Conservation (phyloP, 2,888 invertebrate genomes). For the Trimorus sp. region DNA sequence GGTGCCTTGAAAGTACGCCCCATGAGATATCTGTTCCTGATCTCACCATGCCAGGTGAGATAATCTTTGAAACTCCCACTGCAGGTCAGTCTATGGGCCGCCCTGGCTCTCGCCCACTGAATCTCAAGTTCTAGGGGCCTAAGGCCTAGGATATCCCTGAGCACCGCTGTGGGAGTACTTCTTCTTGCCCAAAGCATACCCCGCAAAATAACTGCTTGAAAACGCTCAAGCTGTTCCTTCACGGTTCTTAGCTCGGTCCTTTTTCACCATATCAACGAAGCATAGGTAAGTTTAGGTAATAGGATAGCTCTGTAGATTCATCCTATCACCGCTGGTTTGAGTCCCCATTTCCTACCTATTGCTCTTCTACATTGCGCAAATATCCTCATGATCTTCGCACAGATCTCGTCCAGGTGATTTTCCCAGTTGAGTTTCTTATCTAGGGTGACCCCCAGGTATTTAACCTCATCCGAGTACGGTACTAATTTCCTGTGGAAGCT, state of each 20-base stretch:
- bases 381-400: neutral
- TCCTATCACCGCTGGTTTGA: neutral
- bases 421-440: conserved; percentile 16
- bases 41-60: too few relatives aligned
- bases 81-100: too few relatives aligned
- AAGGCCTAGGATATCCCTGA: too few relatives aligned
- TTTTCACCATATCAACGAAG: conserved; percentile 35
- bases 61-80: too few relatives aligned
- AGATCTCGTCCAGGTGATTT: neutral
- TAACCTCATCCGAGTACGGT: neutral
- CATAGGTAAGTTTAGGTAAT: conserved; percentile 27
- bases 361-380: neutral
- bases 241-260: conserved; percentile 20
- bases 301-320: conserved; percentile 16
- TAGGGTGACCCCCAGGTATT: conserved; percentile 5
- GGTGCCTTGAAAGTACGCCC: too few relatives aligned
- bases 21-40: too few relatives aligned
- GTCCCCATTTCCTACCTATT: neutral
- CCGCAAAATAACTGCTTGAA: too few relatives aligned
- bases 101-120: too few relatives aligned
- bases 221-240: neutral
- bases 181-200: too few relatives aligned
- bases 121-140: too few relatives aligned
- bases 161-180: too few relatives aligned
- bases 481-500: neutral